Evolutionary conservation across 2,113 vertebrate species (phyloP), one percentile per base, ranked within the genome.

Genomic region (Heteronetta atricapilla): DNA sequence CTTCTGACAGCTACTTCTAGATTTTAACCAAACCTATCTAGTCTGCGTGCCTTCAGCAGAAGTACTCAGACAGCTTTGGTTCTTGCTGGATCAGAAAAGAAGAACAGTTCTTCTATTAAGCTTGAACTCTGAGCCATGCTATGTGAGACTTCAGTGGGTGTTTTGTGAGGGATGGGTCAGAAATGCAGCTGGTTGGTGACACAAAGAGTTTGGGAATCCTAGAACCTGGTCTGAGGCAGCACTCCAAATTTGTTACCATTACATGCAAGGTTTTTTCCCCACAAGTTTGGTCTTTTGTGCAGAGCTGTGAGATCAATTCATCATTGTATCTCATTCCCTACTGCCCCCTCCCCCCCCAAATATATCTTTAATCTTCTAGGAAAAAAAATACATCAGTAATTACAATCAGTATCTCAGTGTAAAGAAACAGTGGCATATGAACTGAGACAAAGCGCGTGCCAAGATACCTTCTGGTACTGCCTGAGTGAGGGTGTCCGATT

Each of bases 61-160:
- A 83, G 29, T 7, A 56, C 55, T 67, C n/a, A 21, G 63, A 18
- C 67, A 44, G 79, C 38, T 73, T 50, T 88, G 74, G 62, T 44
- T 95, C 88, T 95, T 6, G 17, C 70, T 50, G 82, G 74, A 64
- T 55, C 74, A 86, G 66, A 92, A 92, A 72, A 11, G 50, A 92
- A 50, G 55, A 60, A 40, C 53, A 46, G 64, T 93, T 90, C 67
- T 93, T 90, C 67, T 66, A 42, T 28, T 74, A 60, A 83, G 59
- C 50, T 13, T 77, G 88, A 92, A 87, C 88, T 59, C 79, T 25
- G 88, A 88, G 85, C 89, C 84, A 76, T 82, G 85, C 86, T 29
- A 11, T 21, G 11, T 42, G 78, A 69, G 68, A 82, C 72, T 84
- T 86, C 56, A 46, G 53, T n/a, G 69, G 55, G 10, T 90, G 68